Conservation (phyloP, 2,113 vertebrate genomes). For the Amazona guildingii region DNA sequence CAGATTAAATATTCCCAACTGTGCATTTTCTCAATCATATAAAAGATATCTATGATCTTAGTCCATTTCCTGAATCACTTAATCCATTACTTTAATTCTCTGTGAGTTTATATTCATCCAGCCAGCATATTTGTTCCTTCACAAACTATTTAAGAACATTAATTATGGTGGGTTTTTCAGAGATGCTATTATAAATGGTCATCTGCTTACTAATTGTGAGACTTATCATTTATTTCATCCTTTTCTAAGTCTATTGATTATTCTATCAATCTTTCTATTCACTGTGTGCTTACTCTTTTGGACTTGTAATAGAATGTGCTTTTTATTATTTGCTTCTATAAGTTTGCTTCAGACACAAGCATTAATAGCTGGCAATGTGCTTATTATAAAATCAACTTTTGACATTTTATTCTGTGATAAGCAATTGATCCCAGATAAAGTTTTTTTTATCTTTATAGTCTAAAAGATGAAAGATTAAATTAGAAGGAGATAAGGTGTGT, state of each 20-base stretch:
- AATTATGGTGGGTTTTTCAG: neutral
- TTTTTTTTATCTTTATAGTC: neutral
- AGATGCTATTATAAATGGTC: neutral
- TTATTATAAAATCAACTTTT: neutral
- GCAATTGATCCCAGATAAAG: neutral
- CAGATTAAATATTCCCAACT: neutral
- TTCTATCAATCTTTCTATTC: slow-evolving; percentile 29
- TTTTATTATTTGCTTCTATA: slow-evolving; percentile 9
- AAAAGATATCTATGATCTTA: neutral
- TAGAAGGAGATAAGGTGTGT: neutral
- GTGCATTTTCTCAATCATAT: neutral
- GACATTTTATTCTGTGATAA: neutral
- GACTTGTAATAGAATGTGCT: neutral
- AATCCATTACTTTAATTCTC: neutral
- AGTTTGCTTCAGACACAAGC: neutral
- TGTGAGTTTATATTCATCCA: neutral
- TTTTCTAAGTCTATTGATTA: slow-evolving; percentile 53
- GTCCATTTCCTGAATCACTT: neutral
- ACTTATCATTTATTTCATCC: slow-evolving; percentile 20
- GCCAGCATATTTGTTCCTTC: neutral
- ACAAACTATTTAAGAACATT: neutral
- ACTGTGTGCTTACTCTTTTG: slow-evolving; percentile 27
- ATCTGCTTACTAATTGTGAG: slow-evolving; percentile 25
- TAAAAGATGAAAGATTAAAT: neutral
- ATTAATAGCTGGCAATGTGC: neutral